Percentiles rank a stretch among this genome's conserved stretches.
Evolutionary conservation across 2,113 vertebrate species (phyloP).

Genomic region (Phalacrocorax carbo): DNA sequence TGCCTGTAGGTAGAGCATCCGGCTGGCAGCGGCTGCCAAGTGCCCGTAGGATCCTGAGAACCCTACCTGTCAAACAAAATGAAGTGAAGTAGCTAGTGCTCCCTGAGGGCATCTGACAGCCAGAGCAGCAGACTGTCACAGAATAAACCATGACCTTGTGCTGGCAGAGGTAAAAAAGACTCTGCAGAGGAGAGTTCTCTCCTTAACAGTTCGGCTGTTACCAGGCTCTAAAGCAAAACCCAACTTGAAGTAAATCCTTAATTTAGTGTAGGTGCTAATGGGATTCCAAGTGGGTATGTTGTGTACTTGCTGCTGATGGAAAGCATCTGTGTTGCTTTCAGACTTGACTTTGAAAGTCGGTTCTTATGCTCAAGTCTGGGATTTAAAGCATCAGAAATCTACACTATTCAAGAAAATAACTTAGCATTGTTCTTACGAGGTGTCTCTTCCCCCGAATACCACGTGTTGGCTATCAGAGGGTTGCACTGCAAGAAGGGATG

Average conservation of each 20-base stretch:
- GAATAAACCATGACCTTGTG: neutral
- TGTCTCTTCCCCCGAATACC: neutral
- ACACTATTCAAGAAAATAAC: neutral
- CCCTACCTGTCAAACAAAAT: neutral
- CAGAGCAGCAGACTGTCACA: neutral
- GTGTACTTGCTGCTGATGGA: constrained; percentile 61
- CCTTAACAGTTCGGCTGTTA: constrained; percentile 31
- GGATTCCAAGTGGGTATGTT: constrained; percentile 64
- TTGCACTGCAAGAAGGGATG: neutral
- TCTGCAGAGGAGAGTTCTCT: neutral
- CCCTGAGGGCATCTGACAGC: constrained; percentile 3
- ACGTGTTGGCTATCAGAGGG: neutral
- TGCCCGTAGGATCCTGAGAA: neutral
- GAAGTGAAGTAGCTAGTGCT: neutral
- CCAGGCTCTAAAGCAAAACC: constrained; percentile 39
- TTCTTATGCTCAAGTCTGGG: constrained; percentile 22
- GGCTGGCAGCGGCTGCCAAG: neutral
- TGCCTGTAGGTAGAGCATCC: neutral
- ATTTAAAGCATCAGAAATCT: constrained; percentile 8
- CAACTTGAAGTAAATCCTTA: constrained; percentile 38
- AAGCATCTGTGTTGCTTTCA: constrained; percentile 64
- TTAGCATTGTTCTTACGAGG: neutral
- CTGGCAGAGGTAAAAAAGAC: constrained; percentile 21
- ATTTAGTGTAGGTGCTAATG: constrained; percentile 63
- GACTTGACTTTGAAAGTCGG: constrained; percentile 27